Evolutionary conservation across 2,797 vertebrate genomes (phyloP), one percentile per base, ranked within the genome.

Genomic region (Todus mexicanus): DNA sequence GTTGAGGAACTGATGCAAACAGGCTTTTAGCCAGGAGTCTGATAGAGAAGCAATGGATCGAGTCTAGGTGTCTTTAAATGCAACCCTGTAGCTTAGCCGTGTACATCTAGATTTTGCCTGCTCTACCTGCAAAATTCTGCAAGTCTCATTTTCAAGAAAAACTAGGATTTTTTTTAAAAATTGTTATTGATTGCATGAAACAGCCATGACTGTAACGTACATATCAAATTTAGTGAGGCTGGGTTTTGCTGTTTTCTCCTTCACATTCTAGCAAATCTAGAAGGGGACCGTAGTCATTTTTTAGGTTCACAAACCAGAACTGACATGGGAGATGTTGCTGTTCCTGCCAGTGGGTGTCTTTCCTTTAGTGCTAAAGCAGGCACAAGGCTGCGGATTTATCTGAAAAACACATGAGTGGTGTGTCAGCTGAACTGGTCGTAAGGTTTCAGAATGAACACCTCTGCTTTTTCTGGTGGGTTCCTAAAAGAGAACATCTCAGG

Each of bases 401-500:
- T 85, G 75, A 69, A 90, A 89, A 93, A 78, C 80, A 78, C 35
- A 82, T 6, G 19, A 83, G 72, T 2, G 9, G 61, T 10, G 10
- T 69, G 92, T 93, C 69, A 80, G 86, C 70, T 87, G 56, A 78
- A 93, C 33, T 21, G 37, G 64, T 73, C 84, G 59, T 65, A 71
- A 66, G 65, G 81, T 78, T 96, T 92, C 15, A 6, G 81, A 89
- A 90, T 2, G 16, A 92, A 85, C 89, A 83, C 50, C 90, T 92
- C 86, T 86, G 89, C 73, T 92, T 89, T 87, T 90, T 84, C 35
- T 26, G 71, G 78, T 47, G 73, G 79, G 54, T 75, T 85, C 69
- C 82, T 94, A 87, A 85, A 76, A 87, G 91, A 91, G 75, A 84
- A 81, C 61, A 82, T 77, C 94, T 80, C 86, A 94, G 43, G 63